Percentiles rank a stretch among this genome's conserved stretches.
These are phyloP conservation scores for Bimastos eiseni DNA, from an alignment of 2,888 invertebrate species.

Conservation along the genomic window DNA sequence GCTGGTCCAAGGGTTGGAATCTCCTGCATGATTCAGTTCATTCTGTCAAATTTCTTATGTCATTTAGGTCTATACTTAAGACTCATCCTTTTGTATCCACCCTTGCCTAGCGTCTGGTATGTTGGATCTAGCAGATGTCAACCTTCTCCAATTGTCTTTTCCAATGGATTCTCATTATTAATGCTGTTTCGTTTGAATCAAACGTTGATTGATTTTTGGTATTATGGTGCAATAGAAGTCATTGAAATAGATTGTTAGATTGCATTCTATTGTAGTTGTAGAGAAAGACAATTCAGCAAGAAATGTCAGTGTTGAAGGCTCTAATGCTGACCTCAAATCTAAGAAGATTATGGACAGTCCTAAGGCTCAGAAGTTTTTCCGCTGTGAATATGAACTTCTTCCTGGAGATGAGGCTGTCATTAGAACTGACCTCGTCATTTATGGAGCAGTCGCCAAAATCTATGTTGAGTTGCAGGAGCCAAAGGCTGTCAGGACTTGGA, in stretches of 20 bases:
- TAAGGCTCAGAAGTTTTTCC: constrained; percentile 57
- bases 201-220: too few relatives aligned
- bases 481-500: constrained; percentile 58
- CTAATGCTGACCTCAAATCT: background rate
- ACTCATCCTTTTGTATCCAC: too few relatives aligned
- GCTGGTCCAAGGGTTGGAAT: too few relatives aligned
- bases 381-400: constrained; percentile 58
- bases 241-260: background rate
- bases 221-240: too few relatives aligned
- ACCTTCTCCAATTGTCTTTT: too few relatives aligned
- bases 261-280: constrained; percentile 29
- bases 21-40: too few relatives aligned
- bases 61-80: too few relatives aligned
- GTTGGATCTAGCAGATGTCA: too few relatives aligned
- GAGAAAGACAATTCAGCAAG: constrained; percentile 44
- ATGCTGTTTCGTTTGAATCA: too few relatives aligned
- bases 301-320: constrained; percentile 40
- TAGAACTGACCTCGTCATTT: constrained; percentile 59
- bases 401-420: constrained; percentile 55
- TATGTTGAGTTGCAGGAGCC: constrained; percentile 58
- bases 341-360: constrained; percentile 53
- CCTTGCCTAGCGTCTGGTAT: too few relatives aligned
- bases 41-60: too few relatives aligned
- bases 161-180: too few relatives aligned
- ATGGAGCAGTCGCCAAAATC: constrained; percentile 59